phyloP scores from a whole-genome alignment of 23 tunicate species.

The Diplosoma virens region DNA sequence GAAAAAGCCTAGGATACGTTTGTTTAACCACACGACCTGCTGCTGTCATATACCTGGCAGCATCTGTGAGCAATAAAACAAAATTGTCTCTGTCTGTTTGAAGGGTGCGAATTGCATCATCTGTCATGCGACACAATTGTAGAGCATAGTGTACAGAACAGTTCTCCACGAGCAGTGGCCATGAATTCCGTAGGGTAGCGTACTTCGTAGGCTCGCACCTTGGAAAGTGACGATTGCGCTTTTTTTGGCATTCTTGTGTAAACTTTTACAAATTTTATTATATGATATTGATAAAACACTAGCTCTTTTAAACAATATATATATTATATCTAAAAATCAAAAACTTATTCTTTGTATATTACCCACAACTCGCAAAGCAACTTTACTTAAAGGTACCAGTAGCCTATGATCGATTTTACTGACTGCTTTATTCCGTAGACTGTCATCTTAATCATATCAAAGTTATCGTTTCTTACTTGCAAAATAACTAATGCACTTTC shows the following conservation, averaged over 20 bases:
- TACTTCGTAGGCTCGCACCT: constrained; percentile 28
- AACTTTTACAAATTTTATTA: not conserved
- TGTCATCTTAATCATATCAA: no score
- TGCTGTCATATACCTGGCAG: constrained; percentile 45
- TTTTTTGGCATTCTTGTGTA: constrained; percentile 41
- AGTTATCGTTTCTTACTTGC: no score
- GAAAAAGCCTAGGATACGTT: constrained; percentile 33
- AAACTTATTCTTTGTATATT: no score
- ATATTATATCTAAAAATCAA: not conserved
- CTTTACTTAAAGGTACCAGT: no score
- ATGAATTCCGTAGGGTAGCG: constrained; percentile 46
- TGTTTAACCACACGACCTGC: constrained; percentile 46
- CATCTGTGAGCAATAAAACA: constrained; percentile 44
- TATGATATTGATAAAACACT: not conserved
- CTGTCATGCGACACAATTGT: constrained; percentile 52
- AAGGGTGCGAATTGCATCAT: constrained; percentile 42
- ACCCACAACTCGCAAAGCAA: no score
- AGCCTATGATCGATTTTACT: no score
- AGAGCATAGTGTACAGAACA: constrained; percentile 39
- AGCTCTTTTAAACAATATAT: not conserved
- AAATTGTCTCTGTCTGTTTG: constrained; percentile 34
- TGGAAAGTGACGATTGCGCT: constrained; percentile 40
- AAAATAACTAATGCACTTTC: no score
- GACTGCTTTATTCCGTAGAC: no score
- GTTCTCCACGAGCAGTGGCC: constrained; percentile 40